Percentiles rank a stretch among this genome's conserved stretches.
These are phyloP conservation scores for Sebastes oblongus DNA, from an alignment of 2,797 vertebrate genomes.

Conservation along the genomic window DNA sequence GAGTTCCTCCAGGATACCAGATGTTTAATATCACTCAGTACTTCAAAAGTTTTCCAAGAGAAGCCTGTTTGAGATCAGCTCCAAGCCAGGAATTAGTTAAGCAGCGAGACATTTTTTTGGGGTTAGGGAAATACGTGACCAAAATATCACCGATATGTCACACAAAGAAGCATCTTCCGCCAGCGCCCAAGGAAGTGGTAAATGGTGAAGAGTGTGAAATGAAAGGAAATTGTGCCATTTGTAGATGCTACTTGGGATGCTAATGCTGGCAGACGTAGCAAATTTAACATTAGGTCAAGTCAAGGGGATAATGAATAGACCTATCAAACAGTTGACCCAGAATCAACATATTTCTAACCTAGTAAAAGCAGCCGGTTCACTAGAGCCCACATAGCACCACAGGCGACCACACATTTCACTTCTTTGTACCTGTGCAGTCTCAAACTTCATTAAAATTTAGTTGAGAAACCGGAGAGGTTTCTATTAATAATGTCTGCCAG, in stretches of 20 bases:
- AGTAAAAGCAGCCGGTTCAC: neutral
- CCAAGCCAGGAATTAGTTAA: slow-evolving; percentile 34
- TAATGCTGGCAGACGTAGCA: neutral
- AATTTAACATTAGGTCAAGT: slow-evolving; percentile 36
- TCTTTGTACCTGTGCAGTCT: neutral
- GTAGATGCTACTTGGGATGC: neutral
- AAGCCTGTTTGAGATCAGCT: slow-evolving; percentile 27
- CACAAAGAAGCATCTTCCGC: neutral
- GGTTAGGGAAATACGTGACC: neutral
- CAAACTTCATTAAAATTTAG: neutral
- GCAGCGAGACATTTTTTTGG: neutral
- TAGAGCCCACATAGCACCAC: neutral
- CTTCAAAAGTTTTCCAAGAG: slow-evolving; percentile 41
- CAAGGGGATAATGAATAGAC: slow-evolving; percentile 11
- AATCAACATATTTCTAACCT: neutral
- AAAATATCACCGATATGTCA: slow-evolving; percentile 33
- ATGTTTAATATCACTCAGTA: slow-evolving; percentile 39
- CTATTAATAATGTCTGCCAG: neutral
- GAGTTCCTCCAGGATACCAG: slow-evolving; percentile 43
- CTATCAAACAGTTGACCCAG: slow-evolving; percentile 20
- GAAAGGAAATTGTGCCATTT: slow-evolving; percentile 22
- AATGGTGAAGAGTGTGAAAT: slow-evolving; percentile 31
- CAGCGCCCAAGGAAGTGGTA: neutral
- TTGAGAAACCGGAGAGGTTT: neutral
- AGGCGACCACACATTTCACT: neutral